phyloP scores from a whole-genome alignment of 2,888 invertebrate genomes.

The Heliconius cydno region DNA sequence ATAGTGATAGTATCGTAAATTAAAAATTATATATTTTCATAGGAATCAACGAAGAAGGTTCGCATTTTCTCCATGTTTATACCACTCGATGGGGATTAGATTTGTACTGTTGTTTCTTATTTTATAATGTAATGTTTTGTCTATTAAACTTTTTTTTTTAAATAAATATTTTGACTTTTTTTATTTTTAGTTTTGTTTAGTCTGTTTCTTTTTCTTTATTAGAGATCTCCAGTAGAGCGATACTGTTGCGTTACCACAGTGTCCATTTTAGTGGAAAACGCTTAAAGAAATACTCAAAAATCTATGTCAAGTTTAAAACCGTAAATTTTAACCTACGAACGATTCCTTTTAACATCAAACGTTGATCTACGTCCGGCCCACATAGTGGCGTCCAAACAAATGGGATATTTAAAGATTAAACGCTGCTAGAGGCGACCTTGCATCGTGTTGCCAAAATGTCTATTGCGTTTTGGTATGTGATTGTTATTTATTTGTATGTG shows the following conservation, averaged over 20 bases:
- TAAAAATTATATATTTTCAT: constrained; percentile 35
- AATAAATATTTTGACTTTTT: not conserved
- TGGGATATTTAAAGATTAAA: constrained; percentile 8
- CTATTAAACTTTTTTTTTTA: not conserved
- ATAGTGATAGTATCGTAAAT: too few relatives aligned
- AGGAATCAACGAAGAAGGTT: constrained; percentile 49
- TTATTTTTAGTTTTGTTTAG: not conserved
- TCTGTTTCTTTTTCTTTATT: too few relatives aligned
- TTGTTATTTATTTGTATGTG: constrained; percentile 5
- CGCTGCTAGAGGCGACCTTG: not conserved
- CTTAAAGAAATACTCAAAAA: not conserved
- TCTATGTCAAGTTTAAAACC: constrained; percentile 8
- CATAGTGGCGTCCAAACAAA: constrained; percentile 4
- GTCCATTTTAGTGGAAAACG: too few relatives aligned
- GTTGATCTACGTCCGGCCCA: constrained; percentile 10
- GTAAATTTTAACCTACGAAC: not conserved
- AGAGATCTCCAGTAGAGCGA: not conserved
- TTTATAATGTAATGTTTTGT: not conserved
- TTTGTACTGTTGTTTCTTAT: not conserved
- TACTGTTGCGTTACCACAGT: not conserved
- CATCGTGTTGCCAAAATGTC: constrained; percentile 6
- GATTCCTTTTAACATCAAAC: constrained; percentile 2
- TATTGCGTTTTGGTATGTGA: not conserved
- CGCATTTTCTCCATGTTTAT: constrained; percentile 59
- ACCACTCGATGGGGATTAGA: constrained; percentile 55